phyloP scores from a whole-genome alignment of 2,888 invertebrate species.

The Drosophila mercatorum region DNA sequence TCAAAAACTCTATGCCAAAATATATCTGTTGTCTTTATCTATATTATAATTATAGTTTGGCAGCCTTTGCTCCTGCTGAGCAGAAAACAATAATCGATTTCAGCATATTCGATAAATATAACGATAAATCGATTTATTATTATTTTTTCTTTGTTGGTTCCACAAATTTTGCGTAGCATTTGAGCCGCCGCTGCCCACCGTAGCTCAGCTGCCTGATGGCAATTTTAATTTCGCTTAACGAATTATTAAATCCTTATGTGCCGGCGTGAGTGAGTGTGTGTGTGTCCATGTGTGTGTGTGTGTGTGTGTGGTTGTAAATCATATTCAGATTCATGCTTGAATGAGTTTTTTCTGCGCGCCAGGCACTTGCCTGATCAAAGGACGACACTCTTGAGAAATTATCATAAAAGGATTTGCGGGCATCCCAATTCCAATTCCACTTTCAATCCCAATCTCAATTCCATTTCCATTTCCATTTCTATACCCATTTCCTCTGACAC shows the following conservation, averaged over 20 bases:
- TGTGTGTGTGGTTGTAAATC: constrained; percentile 73
- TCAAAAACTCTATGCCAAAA: neutral
- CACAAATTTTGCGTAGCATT: neutral
- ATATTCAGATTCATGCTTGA: constrained; percentile 83
- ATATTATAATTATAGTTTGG: neutral
- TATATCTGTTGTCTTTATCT: too few species aligned
- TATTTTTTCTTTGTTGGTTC: neutral
- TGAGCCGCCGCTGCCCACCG: constrained; percentile 32
- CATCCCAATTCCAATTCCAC: constrained; percentile 28
- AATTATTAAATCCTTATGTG: constrained; percentile 77
- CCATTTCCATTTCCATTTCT: constrained; percentile 3
- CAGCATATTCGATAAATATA: neutral
- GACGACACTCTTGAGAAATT: constrained; percentile 84
- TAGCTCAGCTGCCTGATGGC: constrained; percentile 56
- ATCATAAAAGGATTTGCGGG: constrained; percentile 83
- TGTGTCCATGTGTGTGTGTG: constrained; percentile 43
- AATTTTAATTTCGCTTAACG: constrained; percentile 81
- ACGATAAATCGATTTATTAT: neutral
- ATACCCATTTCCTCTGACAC: neutral
- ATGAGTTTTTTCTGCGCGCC: constrained; percentile 78
- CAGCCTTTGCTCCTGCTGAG: neutral
- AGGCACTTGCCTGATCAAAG: constrained; percentile 83
- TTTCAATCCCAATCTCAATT: constrained; percentile 10
- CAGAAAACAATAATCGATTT: neutral
- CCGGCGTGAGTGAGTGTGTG: constrained; percentile 8